These are phyloP conservation scores for Choristoneura rosaceana DNA, from an alignment of 2,888 invertebrate species.

Conservation along the genomic window DNA sequence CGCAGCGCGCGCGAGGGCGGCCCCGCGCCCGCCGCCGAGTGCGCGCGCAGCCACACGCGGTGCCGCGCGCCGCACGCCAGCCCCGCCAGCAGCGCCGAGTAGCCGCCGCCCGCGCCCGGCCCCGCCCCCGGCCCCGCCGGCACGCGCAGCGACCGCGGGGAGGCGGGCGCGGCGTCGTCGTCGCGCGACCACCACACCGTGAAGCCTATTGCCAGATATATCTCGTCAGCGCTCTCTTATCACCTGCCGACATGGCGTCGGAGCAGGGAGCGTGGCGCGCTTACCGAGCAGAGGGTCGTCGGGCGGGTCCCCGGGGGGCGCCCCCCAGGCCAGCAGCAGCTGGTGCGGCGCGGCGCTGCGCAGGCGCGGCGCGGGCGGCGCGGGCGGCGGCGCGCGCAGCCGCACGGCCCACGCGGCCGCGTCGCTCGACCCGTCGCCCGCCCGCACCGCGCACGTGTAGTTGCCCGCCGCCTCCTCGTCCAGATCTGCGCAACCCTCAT, in stretches of 20 bases:
- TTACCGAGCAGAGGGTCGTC: conserved; percentile 45
- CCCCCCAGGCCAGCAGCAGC: conserved; percentile 86
- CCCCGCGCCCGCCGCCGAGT: conserved; percentile 89
- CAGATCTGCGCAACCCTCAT: conserved; percentile 74
- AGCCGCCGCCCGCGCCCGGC: conserved; percentile 87
- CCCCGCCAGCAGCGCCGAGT: conserved; percentile 84
- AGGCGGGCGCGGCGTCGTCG: conserved; percentile 48
- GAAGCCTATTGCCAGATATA: conserved; percentile 55
- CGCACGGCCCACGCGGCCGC: conserved; percentile 75
- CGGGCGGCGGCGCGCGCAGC: conserved; percentile 88
- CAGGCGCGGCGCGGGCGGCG: conserved; percentile 88
- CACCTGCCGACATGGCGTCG: too few species aligned
- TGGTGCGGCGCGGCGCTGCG: conserved; percentile 81
- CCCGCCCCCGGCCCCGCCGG: conserved; percentile 78
- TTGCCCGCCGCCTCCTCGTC: conserved; percentile 88
- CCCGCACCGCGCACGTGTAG: conserved; percentile 91
- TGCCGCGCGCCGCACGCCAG: conserved; percentile 90
- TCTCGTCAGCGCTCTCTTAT: background rate
- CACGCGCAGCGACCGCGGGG: conserved; percentile 54
- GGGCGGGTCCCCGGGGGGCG: conserved; percentile 67
- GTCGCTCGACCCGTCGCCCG: conserved; percentile 91
- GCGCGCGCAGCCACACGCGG: conserved; percentile 88
- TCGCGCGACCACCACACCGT: conserved; percentile 61
- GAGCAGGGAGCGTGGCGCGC: background rate
- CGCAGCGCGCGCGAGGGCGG: conserved; percentile 85